These are phyloP conservation scores for Nettapus auritus DNA, from an alignment of 2,113 vertebrate species.

Conservation along the genomic window DNA sequence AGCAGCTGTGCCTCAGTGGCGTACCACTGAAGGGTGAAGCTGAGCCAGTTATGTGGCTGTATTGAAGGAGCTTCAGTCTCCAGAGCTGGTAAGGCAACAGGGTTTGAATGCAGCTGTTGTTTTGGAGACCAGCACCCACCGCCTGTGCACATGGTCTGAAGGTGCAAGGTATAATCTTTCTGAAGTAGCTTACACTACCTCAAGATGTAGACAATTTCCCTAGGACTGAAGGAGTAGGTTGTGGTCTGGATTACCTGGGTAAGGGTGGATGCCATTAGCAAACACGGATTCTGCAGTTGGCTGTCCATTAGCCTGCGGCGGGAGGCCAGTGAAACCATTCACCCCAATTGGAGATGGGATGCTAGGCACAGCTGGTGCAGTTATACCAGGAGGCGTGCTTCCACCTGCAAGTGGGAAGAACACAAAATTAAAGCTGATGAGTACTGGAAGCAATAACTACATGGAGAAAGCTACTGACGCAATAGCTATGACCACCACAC, in stretches of 20 bases:
- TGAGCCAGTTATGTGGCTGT: neutral
- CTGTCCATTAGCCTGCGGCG: slow-evolving; percentile 95
- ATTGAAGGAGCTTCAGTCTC: neutral
- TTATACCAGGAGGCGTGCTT: slow-evolving; percentile 97
- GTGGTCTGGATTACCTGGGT: slow-evolving; percentile 86
- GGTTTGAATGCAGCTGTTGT: neutral
- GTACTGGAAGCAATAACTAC: neutral
- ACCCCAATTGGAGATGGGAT: slow-evolving; percentile 97
- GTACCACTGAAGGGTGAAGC: neutral
- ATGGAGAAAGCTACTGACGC: neutral
- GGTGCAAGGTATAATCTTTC: neutral
- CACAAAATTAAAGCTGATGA: slow-evolving; percentile 14
- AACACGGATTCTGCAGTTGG: slow-evolving; percentile 95
- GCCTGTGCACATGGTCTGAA: neutral
- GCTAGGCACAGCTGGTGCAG: slow-evolving; percentile 97
- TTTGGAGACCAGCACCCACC: fast-evolving
- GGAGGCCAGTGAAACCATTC: slow-evolving; percentile 96
- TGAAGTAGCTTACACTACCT: neutral
- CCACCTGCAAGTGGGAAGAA: slow-evolving; percentile 82
- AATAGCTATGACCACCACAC: neutral
- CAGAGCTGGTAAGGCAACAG: neutral
- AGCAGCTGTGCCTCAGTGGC: neutral
- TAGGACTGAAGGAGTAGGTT: neutral
- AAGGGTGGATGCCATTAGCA: slow-evolving; percentile 98
- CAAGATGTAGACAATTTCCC: neutral